Base-by-base conservation (phyloP, 2,113 vertebrate genomes). In the Hipposideros armiger region DNA sequence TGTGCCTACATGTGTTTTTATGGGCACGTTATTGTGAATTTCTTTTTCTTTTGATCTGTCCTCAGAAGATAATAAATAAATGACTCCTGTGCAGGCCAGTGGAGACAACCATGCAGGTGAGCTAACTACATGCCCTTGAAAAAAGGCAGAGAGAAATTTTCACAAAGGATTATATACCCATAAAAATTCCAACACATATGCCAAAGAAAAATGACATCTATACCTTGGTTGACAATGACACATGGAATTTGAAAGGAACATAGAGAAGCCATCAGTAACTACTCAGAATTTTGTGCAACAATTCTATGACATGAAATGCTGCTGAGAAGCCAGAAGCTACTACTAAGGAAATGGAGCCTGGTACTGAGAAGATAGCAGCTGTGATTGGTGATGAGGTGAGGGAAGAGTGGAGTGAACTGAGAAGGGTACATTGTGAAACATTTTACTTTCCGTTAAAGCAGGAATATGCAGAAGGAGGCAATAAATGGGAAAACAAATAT, bases 281-380 rank as follows among this genome's bases (percentile, higher is more conserved):
- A 50, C 50, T 87, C 84, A 87, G 96, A 95, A 97, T 56, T 97
- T 26, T 24, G 54, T 97, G 70, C 81, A 97, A 96, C 87, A 96
- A 86, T 81, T 98, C 40, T 74, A 74, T 97, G 87, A 83, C 97
- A 74, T 76, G 30, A 58, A 95, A 90, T 90, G 95, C 77, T 97
- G 52, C 80, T 80, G 95, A 91, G 62, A 56, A 97, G 16, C 15
- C 80, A 96, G 62, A 95, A 95, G 5, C 6, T 16, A 70, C 92
- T 91, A 20, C n/a, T 91, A 82, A 97, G 13, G 78, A 92, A 98
- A 98, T 93, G 69, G 96, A 97, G 69, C 73, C 96, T 58, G 40
- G 72, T 19, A 96, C 85, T 97, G 97, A 98, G 95, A 97, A 97
- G 96, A 95, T 13, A 96, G 58, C 66, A 90, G 91, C 83, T 96